Conservation (phyloP, 2,113 vertebrate genomes). For the Lophochroa leadbeateri region DNA sequence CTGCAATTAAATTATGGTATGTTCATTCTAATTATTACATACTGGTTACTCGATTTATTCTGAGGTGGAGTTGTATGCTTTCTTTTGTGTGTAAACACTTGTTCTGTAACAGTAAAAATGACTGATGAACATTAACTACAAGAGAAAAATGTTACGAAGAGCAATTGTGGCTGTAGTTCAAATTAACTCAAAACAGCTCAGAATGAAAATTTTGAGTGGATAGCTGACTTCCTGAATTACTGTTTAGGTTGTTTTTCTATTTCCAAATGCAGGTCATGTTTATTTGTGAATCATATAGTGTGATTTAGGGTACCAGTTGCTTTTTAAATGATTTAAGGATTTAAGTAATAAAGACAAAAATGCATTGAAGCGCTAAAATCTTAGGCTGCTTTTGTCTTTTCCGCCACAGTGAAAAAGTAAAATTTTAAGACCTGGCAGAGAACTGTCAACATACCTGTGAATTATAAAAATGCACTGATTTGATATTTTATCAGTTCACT, state of each 20-base stretch:
- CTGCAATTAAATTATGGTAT: constrained; percentile 47
- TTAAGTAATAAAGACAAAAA: not conserved
- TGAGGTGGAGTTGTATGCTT: constrained; percentile 9
- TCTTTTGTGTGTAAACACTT: constrained; percentile 32
- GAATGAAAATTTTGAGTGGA: not conserved
- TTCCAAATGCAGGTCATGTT: not conserved
- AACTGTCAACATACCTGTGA: not conserved
- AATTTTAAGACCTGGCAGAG: not conserved
- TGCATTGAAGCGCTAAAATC: not conserved
- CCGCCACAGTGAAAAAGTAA: not conserved
- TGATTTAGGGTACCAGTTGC: not conserved
- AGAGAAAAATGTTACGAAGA: not conserved
- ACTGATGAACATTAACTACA: constrained; percentile 27
- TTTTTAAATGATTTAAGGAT: not conserved
- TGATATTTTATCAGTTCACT: not conserved
- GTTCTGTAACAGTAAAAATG: constrained; percentile 10
- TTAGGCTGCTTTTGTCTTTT: not conserved
- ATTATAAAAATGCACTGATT: not conserved
- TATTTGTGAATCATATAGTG: not conserved
- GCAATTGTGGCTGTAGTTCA: not conserved
- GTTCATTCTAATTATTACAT: constrained; percentile 38
- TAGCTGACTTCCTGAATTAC: not conserved
- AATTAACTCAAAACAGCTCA: not conserved
- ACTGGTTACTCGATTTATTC: constrained; percentile 42
- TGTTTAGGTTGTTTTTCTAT: not conserved